Evolutionary conservation across 1,140 invertebrate genomes (phyloP), one percentile per base, ranked within the genome.

Genomic region (Camponotus pennsylvanicus): DNA sequence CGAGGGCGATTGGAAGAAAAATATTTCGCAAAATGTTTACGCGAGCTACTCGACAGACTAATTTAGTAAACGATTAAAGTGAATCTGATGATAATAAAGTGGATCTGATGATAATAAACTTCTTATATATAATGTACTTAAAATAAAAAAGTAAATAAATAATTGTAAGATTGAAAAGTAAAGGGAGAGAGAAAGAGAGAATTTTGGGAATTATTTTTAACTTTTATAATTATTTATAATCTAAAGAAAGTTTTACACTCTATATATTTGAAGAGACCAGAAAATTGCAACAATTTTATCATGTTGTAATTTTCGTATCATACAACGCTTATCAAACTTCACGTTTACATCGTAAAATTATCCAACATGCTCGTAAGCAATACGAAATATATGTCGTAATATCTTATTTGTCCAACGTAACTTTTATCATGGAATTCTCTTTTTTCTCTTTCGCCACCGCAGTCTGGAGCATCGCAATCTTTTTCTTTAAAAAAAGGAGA

Each of bases 361-460:
- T 7, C 21, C 34, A 34, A 34, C 37, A 37, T 21, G 27, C 67
- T 59, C 40, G 55, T 79, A 79, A 66, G 27, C 79, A 27, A 27
- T 8, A 15, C 3, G 6, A 37, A 27, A 61, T 61, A 27, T 27
- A 27, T 55, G 37, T 59, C 27, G 52, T 21, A 67, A 61, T 40
- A 34, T 67, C 27, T 34, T 59, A 45, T 71, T 82, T 71, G 66
- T 71, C 78, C 21, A 32, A 15, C 37, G 78, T 42, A 45, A n/a
- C 27, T 82, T 61, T 73, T 49, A 82, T 82, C 37, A 63, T 86
- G 11, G 2, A 76, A 21, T 59, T 63, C 59, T 78, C 76, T 52
- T 27, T 66, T 6, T 49, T 37, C 15, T 57, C 59, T 42, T 34
- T 40, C 49, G 64, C n/a, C 45, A 59, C 18, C 15, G 3, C 57